Percentiles rank a stretch among this genome's conserved stretches.
Evolutionary conservation across 2,888 invertebrate species (phyloP).

Genomic region (Antheraea yamamai): DNA sequence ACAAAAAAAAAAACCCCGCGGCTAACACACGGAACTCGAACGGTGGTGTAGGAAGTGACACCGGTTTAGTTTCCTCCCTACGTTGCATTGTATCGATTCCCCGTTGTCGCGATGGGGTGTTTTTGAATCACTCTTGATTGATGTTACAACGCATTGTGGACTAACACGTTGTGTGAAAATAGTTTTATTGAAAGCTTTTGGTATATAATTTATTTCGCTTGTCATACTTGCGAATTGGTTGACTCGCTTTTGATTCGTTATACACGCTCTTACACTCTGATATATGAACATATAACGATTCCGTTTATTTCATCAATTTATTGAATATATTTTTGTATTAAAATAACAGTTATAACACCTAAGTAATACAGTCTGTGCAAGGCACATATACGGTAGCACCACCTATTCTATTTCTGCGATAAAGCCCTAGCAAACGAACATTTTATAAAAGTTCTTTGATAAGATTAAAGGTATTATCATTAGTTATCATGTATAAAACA

Average conservation of each 20-base stretch:
- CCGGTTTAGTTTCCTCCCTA: constrained; percentile 72
- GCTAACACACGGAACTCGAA: constrained; percentile 50
- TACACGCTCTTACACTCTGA: background rate
- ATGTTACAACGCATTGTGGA: constrained; percentile 55
- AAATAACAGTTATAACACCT: background rate
- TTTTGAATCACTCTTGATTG: constrained; percentile 66
- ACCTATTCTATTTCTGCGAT: too few species aligned
- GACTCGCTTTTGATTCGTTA: background rate
- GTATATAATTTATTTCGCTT: constrained; percentile 25
- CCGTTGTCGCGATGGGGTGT: constrained; percentile 62
- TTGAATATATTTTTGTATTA: background rate
- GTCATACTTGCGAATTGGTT: constrained; percentile 9
- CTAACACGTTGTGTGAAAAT: constrained; percentile 47
- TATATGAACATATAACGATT: background rate
- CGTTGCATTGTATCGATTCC: constrained; percentile 62
- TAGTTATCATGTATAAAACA: too few species aligned
- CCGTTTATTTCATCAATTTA: background rate
- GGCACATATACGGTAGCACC: too few species aligned
- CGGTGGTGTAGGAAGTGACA: constrained; percentile 71
- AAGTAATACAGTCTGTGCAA: too few species aligned
- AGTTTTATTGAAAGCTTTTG: constrained; percentile 41
- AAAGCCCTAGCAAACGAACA: too few species aligned
- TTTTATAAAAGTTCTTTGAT: too few species aligned
- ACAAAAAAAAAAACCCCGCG: constrained; percentile 35
- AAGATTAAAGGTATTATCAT: too few species aligned